Base-by-base conservation (phyloP, 2,113 vertebrate genomes). In the Coptodon bakossiorum region DNA sequence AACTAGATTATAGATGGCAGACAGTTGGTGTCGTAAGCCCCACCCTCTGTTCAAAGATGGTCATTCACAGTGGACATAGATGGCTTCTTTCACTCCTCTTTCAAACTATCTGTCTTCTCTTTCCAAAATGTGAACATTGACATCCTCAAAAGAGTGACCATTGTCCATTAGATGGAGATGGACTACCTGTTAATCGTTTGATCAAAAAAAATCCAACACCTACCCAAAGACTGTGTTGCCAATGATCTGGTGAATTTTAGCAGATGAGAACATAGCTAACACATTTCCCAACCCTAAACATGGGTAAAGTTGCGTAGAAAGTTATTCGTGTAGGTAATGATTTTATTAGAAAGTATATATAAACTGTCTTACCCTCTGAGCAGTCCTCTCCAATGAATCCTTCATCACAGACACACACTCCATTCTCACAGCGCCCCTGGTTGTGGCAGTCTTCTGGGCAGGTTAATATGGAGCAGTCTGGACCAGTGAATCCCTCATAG, bases 351-450 rank as follows among this genome's bases (percentile, higher is more conserved):
- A 50, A 78, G 22, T 73, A 27, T 45, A 27, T 43, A 73, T 43
- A 50, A 36, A 6, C 40, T 7, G 53, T 27, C 79, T 95, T 94
- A 96, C 96, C 96, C 3, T 96, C 97, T 85, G 97, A 93, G 87
- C 99, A 99, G 88, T 99, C 98, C 3, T 96, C 96, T 0, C 98
- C 98, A 0, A 96, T 90, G 93, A 97, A 99, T 14, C 98, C 98
- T 2, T 97, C 95, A 0, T 98, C 96, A 31, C 99, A 98, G 50
- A 97, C 2, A 12, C 98, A 98, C 6, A 93, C 92, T 13, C 98
- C 98, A 0, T 98, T 94, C 31, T 96, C 85, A 16, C 98, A 98
- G 36, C 50, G 96, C 2, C 98, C 98, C 43, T 94, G 96, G 86
- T 96, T 91, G 2, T 96, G 95, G 84, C 98, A 98, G 94, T 98